These are phyloP conservation scores for Parambassis ranga DNA, from an alignment of 2,797 vertebrate genomes.

Conservation along the genomic window DNA sequence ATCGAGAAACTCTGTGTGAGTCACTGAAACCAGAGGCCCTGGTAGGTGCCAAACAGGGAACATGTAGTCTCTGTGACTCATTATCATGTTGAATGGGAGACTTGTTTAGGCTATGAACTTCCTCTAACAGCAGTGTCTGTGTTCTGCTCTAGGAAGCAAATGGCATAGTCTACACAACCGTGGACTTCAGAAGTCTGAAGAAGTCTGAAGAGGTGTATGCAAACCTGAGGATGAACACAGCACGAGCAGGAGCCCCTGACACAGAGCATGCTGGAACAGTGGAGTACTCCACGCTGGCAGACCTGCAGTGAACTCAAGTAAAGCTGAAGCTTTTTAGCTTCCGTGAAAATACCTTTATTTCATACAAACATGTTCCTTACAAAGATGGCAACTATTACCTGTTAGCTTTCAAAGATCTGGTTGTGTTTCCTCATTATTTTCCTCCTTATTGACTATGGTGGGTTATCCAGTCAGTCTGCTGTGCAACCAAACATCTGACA, in stretches of 20 bases:
- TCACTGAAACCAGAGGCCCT: constrained; percentile 46
- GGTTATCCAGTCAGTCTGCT: too few relatives aligned
- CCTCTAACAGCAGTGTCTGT: constrained; percentile 8
- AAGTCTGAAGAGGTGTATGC: constrained; percentile 58
- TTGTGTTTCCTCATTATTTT: too few relatives aligned
- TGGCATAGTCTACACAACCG: constrained; percentile 69
- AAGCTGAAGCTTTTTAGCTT: too few relatives aligned
- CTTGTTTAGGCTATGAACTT: constrained; percentile 21
- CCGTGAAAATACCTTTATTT: too few relatives aligned
- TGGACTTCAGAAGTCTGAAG: constrained; percentile 68
- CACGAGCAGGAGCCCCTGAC: background rate
- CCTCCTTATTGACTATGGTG: too few relatives aligned
- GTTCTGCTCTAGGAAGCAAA: constrained; percentile 56
- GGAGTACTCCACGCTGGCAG: constrained; percentile 74
- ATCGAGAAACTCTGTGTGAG: constrained; percentile 50
- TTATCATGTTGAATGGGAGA: constrained; percentile 16
- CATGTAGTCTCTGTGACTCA: constrained; percentile 61
- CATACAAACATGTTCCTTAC: too few relatives aligned
- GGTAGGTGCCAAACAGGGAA: constrained; percentile 60
- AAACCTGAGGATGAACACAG: constrained; percentile 52
- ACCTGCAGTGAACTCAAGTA: constrained; percentile 30
- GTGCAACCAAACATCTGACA: too few relatives aligned
- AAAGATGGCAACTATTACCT: too few relatives aligned
- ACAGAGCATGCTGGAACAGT: constrained; percentile 53
- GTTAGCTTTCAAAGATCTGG: too few relatives aligned